Evolutionary conservation across 2,113 vertebrate genomes (phyloP), one percentile per base, ranked within the genome.

Genomic region (Anarhynchus alexandrinus): DNA sequence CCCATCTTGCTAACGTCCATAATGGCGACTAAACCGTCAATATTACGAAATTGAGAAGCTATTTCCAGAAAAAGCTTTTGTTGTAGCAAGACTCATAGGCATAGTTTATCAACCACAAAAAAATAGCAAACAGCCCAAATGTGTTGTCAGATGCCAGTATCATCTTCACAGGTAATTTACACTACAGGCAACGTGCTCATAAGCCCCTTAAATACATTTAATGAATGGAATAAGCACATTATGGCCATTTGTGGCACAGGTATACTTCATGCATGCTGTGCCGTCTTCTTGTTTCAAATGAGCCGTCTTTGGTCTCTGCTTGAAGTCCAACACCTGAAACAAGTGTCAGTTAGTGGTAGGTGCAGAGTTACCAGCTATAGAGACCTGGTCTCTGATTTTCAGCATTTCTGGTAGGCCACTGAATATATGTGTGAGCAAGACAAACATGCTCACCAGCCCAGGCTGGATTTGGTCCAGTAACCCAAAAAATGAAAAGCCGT

Each of bases 361-460:
- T 38, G 40, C 21, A 27, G 62, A 69, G 85, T 82, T 55, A 82
- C 40, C 69, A 78, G 47, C 82, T 77, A 49, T 26, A 32, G n/a
- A 49, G 66, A 80, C 8, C 62, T 25, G 52, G 34, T 1, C 49
- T 72, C n/a, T 27, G 42, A 30, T 30, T 79, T 59, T 40, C 78
- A 89, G 69, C 49, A 17, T 59, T 86, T 47, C 54, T 17, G 29
- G 25, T 5, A 49, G 30, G 22, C 59, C n/a, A 8, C 61, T 54
- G 43, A 58, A 43, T 0, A 52, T 12, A 21, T 2, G 5, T 0
- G 0, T n/a, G 45, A 82, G 66, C 71, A 58, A 15, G 61, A 19
- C 43, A 51, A 57, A 52, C 19, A 27, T 3, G 10, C n/a, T 36
- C 27, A 6, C 15, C 70, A 88, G 59, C 10, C 40, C 17, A 17